These are phyloP conservation scores for Sipha flava DNA, from an alignment of 1,140 invertebrate species.

Conservation along the genomic window DNA sequence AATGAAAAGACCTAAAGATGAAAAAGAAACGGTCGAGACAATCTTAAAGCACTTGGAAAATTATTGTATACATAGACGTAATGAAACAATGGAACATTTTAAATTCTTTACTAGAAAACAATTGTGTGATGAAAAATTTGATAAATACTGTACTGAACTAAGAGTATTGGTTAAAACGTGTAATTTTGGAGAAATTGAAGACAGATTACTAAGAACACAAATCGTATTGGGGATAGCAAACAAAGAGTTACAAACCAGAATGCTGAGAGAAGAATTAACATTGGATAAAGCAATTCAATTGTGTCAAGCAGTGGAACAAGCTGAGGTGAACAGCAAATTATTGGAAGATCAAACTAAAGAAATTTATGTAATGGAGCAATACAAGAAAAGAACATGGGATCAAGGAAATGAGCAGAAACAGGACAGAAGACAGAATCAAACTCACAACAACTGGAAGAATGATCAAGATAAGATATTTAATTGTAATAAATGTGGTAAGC, in stretches of 20 bases:
- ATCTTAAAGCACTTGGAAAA: neutral
- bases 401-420: neutral
- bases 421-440: neutral
- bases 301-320: neutral
- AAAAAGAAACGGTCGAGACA: neutral
- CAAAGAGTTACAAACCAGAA: neutral
- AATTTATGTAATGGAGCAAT: too few relatives aligned
- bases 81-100: constrained; percentile 9
- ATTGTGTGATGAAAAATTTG: constrained; percentile 7
- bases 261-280: neutral
- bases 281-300: neutral
- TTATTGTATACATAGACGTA: constrained; percentile 23
- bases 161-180: constrained; percentile 21
- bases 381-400: too few relatives aligned
- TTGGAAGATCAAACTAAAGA: neutral
- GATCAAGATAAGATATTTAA: neutral
- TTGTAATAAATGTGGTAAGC: constrained; percentile 17
- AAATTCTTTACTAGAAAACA: constrained; percentile 31
- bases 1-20: neutral
- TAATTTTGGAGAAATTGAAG: constrained; percentile 30
- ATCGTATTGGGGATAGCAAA: constrained; percentile 16
- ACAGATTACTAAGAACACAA: constrained; percentile 2
- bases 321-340: neutral
- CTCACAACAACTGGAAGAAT: neutral
- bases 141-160: constrained; percentile 17